Percentiles rank a stretch among this genome's conserved stretches.
Evolutionary conservation across 2,888 invertebrate genomes (phyloP).

Genomic region (Rhaphigaster nebulosa): DNA sequence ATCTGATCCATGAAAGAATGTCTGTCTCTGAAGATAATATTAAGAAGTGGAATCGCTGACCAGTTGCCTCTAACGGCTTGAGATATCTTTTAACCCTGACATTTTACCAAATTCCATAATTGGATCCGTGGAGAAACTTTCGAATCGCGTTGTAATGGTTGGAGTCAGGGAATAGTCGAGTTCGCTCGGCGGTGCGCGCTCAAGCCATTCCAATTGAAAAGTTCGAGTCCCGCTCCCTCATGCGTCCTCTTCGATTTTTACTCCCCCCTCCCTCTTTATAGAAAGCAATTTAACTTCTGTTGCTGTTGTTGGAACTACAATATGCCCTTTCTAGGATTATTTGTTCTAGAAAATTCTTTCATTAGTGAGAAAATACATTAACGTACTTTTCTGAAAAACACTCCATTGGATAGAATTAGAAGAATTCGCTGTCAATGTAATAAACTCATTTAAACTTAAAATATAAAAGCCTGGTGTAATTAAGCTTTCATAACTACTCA

Average conservation of each 20-base stretch:
- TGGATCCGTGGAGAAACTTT: neutral
- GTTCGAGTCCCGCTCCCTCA: neutral
- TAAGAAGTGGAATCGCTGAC: too few relatives aligned
- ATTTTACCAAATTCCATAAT: neutral
- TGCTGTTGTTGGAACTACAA: neutral
- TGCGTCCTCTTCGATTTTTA: neutral
- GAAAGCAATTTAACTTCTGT: slow-evolving; percentile 20
- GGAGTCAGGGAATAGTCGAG: neutral
- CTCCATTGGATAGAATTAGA: neutral
- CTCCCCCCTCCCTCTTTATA: neutral
- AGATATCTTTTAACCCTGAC: neutral
- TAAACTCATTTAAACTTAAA: too few relatives aligned
- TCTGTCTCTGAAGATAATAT: too few relatives aligned
- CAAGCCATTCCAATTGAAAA: neutral
- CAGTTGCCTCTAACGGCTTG: too few relatives aligned
- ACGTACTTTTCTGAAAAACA: too few relatives aligned
- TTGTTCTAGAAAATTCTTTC: neutral
- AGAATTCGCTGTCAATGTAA: too few relatives aligned
- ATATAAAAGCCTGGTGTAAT: too few relatives aligned
- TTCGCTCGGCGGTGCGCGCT: too few relatives aligned
- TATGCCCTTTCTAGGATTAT: neutral
- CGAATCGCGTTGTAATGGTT: neutral
- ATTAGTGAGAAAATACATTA: neutral
- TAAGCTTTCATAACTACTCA: too few relatives aligned
- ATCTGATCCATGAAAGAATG: too few relatives aligned